phyloP scores from a whole-genome alignment of 1,140 invertebrate genomes.

The Drosophila paulistorum region DNA sequence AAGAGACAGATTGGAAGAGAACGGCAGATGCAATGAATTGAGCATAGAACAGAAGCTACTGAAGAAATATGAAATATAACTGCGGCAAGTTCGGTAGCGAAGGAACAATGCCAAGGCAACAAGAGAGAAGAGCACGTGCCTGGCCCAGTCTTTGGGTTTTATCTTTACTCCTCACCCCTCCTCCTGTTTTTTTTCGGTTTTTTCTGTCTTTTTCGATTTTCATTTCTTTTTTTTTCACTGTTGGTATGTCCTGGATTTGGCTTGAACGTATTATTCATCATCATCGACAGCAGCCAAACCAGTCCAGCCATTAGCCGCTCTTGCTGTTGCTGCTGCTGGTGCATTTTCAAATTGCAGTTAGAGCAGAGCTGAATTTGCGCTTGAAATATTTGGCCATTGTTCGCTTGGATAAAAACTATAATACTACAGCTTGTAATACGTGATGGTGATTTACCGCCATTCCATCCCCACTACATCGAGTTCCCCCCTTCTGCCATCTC shows the following conservation, averaged over 20 bases:
- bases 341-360: slow-evolving; percentile 49
- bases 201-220: background rate
- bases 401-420: slow-evolving; percentile 59
- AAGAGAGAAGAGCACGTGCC: slow-evolving; percentile 51
- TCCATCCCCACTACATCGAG: slow-evolving; percentile 26
- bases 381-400: slow-evolving; percentile 60
- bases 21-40: slow-evolving; percentile 64
- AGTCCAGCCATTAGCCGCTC: slow-evolving; percentile 56
- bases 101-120: slow-evolving; percentile 49
- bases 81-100: slow-evolving; percentile 60
- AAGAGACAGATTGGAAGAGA: background rate
- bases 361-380: slow-evolving; percentile 62
- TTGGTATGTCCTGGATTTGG: slow-evolving; percentile 8
- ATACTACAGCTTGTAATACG: slow-evolving; percentile 66
- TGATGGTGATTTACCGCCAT: slow-evolving; percentile 63
- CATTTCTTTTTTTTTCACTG: background rate
- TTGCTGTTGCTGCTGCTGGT: slow-evolving; percentile 9
- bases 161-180: background rate
- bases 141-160: slow-evolving; percentile 42
- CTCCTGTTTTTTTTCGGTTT: slow-evolving; percentile 1
- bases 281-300: slow-evolving; percentile 56
- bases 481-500: background rate
- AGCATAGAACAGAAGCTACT: slow-evolving; percentile 30
- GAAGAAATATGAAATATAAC: slow-evolving; percentile 76
- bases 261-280: slow-evolving; percentile 67